Percentiles rank a stretch among this genome's conserved stretches.
These are phyloP conservation scores for Eulemur coronatus DNA, from an alignment of 2,797 vertebrate genomes.

Conservation along the genomic window DNA sequence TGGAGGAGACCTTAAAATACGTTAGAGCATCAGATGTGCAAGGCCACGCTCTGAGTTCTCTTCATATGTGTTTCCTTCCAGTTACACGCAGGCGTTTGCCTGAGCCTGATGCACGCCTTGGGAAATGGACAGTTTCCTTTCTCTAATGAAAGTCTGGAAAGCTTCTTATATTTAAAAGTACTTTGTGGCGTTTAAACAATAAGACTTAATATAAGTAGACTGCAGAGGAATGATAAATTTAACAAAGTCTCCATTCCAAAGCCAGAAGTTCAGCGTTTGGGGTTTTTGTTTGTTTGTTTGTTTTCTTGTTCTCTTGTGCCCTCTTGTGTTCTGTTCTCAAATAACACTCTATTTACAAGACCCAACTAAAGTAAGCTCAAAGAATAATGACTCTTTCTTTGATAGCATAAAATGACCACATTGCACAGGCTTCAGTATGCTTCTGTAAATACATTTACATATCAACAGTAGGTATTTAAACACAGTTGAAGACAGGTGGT, in stretches of 20 bases:
- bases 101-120: not conserved
- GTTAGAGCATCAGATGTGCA: not conserved
- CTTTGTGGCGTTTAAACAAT: not conserved
- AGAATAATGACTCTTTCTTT: not conserved
- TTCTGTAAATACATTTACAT: not conserved
- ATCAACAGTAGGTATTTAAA: not conserved
- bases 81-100: not conserved
- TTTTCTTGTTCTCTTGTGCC: conserved; percentile 71
- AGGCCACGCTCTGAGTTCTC: not conserved
- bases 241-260: not conserved
- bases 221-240: not conserved
- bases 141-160: not conserved
- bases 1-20: not conserved
- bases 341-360: conserved; percentile 43
- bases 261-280: not conserved
- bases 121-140: not conserved
- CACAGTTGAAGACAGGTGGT: not conserved
- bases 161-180: not conserved
- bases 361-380: not conserved
- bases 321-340: conserved; percentile 61
- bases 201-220: not conserved
- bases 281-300: not conserved
- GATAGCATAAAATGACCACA: not conserved
- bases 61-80: rapidly evolving
- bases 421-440: not conserved